Base-by-base conservation (phyloP, 2,888 invertebrate genomes). In the Phania funesta region DNA sequence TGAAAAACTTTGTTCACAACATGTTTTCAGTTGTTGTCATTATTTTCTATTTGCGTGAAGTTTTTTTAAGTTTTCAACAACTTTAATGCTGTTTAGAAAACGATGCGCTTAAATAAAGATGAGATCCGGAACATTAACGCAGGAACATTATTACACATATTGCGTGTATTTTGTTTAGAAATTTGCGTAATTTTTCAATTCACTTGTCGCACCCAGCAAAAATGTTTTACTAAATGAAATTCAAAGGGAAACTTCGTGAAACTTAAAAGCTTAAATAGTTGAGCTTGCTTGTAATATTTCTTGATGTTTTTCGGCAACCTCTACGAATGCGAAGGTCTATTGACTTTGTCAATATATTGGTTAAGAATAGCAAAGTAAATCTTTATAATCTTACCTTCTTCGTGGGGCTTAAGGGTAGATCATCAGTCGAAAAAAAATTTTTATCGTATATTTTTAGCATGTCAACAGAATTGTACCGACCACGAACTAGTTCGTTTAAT, bases 31-130 rank as follows among this genome's bases (percentile, higher is more conserved):
- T 11, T 67, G 16, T 50, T 41, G 48, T 50, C 29, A 67, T 76
- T 60, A 58, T 67, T 52, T 58, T 67, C 32, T 22, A 50, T 50
- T 64, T 32, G 29, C 32, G 16, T 16, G 26, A 24, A 29, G 11
- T 71, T 48, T 29, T 22, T 70, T 32, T 2, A 18, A 56, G n/a
- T 48, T 22, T 16, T 26, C 26, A 56, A 26, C 46, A 64, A 54
- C 54, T 65, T 54, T 46, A 38, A 65, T 56, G 50, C 22, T 60
- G n/a, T 76, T 58, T 24, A 58, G 65, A 38, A 58, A 58, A 50
- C 64, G 44, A 32, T 54, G 41, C 20, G 46, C 48, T 58, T 35
- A 20, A 9, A 46, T 24, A 56, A 22, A 50, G 22, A 67, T 75
- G 65, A 32, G 38, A 35, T 2, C 52, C 54, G 52, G 44, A n/a